Conservation (phyloP, 37 sponge, comb jelly and placozoan species). For the Halichondria panicea region DNA sequence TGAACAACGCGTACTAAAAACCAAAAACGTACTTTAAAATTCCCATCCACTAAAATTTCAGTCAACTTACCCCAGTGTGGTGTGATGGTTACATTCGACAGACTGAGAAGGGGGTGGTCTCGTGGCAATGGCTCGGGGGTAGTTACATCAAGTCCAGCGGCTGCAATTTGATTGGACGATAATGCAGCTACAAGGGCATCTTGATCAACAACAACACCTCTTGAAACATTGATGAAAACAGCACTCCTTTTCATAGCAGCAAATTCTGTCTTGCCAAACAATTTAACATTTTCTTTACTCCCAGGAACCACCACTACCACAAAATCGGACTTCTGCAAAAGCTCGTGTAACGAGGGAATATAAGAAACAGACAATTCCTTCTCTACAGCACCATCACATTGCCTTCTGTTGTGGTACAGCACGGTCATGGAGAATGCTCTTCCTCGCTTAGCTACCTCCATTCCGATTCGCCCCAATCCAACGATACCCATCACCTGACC, state of each 20-base stretch:
- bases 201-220: slow-evolving; percentile 82
- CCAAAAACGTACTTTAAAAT: too few species aligned
- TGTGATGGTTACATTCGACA: slow-evolving; percentile 70
- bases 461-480: slow-evolving; percentile 89
- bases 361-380: slow-evolving; percentile 44
- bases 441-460: slow-evolving; percentile 68
- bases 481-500: slow-evolving; percentile 71
- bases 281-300: slow-evolving; percentile 39
- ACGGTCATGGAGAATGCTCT: slow-evolving; percentile 77
- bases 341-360: slow-evolving; percentile 27
- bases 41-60: too few species aligned
- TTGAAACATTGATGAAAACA: slow-evolving; percentile 70
- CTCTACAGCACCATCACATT: slow-evolving; percentile 23
- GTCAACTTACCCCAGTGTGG: slow-evolving; percentile 59
- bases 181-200: slow-evolving; percentile 75
- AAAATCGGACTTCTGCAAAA: slow-evolving; percentile 69
- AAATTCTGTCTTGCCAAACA: slow-evolving; percentile 67
- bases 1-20: too few species aligned
- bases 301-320: slow-evolving; percentile 66
- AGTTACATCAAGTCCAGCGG: slow-evolving; percentile 85
- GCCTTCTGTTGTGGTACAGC: slow-evolving; percentile 74
- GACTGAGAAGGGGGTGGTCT: slow-evolving; percentile 71
- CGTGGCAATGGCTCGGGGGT: slow-evolving; percentile 82
- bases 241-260: slow-evolving; percentile 64
- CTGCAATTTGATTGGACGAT: slow-evolving; percentile 33